These are phyloP conservation scores for Oxyruncus cristatus DNA, from an alignment of 2,113 vertebrate genomes.

Conservation along the genomic window DNA sequence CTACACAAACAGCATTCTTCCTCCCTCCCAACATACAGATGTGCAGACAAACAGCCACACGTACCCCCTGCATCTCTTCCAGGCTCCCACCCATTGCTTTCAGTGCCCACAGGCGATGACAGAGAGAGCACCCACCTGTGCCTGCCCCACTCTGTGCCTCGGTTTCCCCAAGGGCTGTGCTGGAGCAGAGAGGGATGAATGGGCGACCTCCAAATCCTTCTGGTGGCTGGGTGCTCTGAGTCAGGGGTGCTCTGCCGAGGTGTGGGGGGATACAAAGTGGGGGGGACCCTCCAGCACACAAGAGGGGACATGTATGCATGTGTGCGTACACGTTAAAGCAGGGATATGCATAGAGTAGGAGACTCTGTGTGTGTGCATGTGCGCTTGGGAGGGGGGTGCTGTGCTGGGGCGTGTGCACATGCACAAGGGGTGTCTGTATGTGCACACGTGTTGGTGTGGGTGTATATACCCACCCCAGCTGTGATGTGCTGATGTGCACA, in stretches of 20 bases:
- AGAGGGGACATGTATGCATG: accelerated
- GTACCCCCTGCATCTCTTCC: not conserved
- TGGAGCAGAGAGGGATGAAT: accelerated
- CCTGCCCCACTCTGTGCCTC: not conserved
- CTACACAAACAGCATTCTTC: conserved; percentile 17
- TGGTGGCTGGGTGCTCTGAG: not conserved
- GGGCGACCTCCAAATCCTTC: not conserved
- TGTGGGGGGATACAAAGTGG: not conserved
- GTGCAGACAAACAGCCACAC: not conserved
- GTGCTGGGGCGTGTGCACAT: accelerated
- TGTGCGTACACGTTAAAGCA: not conserved
- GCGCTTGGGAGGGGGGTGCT: not conserved
- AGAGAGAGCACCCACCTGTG: not conserved
- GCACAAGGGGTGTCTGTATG: not conserved
- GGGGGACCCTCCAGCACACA: accelerated
- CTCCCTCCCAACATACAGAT: not conserved
- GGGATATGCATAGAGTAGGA: not conserved
- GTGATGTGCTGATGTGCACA: not conserved
- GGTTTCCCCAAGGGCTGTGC: not conserved
- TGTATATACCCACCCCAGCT: not conserved
- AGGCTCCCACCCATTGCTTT: not conserved
- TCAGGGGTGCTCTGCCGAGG: not conserved
- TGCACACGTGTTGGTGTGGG: not conserved
- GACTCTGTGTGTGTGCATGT: not conserved
- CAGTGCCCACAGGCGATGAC: not conserved